Conservation (phyloP, 2,888 invertebrate species). For the Agonopterix alstromeriana region DNA sequence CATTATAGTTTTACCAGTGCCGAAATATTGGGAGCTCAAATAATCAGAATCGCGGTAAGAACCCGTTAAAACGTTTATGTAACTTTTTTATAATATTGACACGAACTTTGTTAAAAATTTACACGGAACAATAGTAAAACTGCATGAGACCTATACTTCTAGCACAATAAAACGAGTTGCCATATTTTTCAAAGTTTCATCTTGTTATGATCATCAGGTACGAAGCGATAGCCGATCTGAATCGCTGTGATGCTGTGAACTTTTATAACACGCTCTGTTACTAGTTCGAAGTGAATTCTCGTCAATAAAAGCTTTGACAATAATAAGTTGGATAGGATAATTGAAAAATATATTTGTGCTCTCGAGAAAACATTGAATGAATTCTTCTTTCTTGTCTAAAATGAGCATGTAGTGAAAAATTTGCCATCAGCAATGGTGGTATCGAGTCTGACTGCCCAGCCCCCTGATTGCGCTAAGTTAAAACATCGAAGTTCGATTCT, state of each 20-base stretch:
- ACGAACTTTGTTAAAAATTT: constrained; percentile 42
- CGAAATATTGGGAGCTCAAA: too few relatives aligned
- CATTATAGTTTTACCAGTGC: too few relatives aligned
- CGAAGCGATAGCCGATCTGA: constrained; percentile 28
- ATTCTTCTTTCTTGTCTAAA: too few relatives aligned
- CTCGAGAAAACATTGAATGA: too few relatives aligned
- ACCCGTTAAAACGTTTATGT: too few relatives aligned
- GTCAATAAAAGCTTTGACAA: constrained; percentile 29
- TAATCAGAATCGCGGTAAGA: too few relatives aligned
- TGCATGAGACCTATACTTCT: constrained; percentile 27
- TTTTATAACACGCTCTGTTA: constrained; percentile 37
- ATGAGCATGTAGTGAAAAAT: too few relatives aligned
- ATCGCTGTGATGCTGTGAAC: constrained; percentile 43
- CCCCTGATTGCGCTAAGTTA: too few relatives aligned
- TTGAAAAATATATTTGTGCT: not conserved
- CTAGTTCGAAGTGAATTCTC: constrained; percentile 17
- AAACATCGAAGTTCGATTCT: too few relatives aligned
- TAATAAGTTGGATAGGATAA: constrained; percentile 14
- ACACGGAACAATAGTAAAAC: constrained; percentile 39
- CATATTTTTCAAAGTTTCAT: constrained; percentile 50
- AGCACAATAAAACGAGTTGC: constrained; percentile 50
- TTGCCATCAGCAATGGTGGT: too few relatives aligned
- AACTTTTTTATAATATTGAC: constrained; percentile 12
- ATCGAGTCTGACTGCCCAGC: too few relatives aligned
- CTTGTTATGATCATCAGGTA: constrained; percentile 55